Evolutionary conservation across 1,140 invertebrate species (phyloP), one percentile per base, ranked within the genome.

Genomic region (Dendrolimus kikuchii): DNA sequence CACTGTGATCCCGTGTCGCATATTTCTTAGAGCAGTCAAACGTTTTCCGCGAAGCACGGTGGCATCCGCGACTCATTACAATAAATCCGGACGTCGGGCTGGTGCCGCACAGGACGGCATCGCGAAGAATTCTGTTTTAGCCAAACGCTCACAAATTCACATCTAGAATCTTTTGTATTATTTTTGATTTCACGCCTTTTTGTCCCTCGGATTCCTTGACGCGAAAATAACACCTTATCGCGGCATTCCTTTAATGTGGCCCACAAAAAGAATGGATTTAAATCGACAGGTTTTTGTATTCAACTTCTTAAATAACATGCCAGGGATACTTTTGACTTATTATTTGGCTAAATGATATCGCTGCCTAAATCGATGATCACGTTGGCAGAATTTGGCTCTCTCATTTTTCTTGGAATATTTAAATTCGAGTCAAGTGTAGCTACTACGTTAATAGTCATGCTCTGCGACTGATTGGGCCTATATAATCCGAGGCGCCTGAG

Each of bases 101-200:
- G 57, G 51, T 66, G 72, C 82, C 82, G 74, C 82, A 86, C 80
- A 86, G 75, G 76, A 76, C 64, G 80, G 72, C 68, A 64, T 65
- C 77, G 80, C 76, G 45, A 80, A 71, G 82, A 86, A 86, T 86
- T 83, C 68, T 86, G 82, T 86, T 83, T 81, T 81, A 81, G 68
- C 70, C 79, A 74, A 82, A 86, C 80, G 75, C 74, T 86, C 82
- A 86, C 82, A 86, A 86, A 86, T 86, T 86, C 82, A 83, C 77
- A 71, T 81, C 73, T 81, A 81, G 73, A 75, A 77, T 65, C 66
- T 82, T 86, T 86, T 85, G 77, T 83, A 77, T 81, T 82, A 82
- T 86, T 86, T 86, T 83, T 61, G 74, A 82, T 83, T 86, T 86
- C 80, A 86, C 82, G 80, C 82, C 75, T 86, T 86, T 86, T 86